phyloP scores from a whole-genome alignment of 2,888 invertebrate species.

The Pachymerium ferrugineum region DNA sequence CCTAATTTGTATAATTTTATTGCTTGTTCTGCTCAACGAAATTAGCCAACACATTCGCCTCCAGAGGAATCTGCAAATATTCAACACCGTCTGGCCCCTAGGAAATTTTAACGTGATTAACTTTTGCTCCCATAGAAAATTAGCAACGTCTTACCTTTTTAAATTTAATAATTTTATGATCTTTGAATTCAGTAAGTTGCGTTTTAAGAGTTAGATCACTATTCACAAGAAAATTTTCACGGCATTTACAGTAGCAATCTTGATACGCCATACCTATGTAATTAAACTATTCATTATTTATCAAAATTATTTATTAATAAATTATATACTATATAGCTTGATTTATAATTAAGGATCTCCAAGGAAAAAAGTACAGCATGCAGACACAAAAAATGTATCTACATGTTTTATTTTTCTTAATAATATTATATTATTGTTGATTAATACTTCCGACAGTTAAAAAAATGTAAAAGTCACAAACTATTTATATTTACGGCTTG shows the following conservation, averaged over 20 bases:
- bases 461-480: too few species aligned
- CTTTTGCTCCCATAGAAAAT: neutral
- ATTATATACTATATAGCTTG: too few species aligned
- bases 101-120: neutral
- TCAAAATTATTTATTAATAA: too few species aligned
- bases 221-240: slow-evolving; percentile 86
- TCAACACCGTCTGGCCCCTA: slow-evolving; percentile 72
- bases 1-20: too few species aligned
- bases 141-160: slow-evolving; percentile 54
- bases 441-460: too few species aligned
- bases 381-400: too few species aligned
- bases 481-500: too few species aligned
- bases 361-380: too few species aligned
- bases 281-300: too few species aligned
- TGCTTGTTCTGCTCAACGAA: slow-evolving; percentile 49
- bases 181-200: slow-evolving; percentile 89
- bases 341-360: too few species aligned
- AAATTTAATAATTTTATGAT: slow-evolving; percentile 82
- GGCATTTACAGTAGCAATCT: slow-evolving; percentile 71
- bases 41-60: slow-evolving; percentile 65
- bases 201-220: slow-evolving; percentile 84
- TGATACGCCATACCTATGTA: slow-evolving; percentile 75
- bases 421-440: too few species aligned
- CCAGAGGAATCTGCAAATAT: slow-evolving; percentile 71
- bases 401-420: too few species aligned